These are phyloP conservation scores for Brachynemurus nebulosus DNA, from an alignment of 2,888 invertebrate species.

Conservation along the genomic window DNA sequence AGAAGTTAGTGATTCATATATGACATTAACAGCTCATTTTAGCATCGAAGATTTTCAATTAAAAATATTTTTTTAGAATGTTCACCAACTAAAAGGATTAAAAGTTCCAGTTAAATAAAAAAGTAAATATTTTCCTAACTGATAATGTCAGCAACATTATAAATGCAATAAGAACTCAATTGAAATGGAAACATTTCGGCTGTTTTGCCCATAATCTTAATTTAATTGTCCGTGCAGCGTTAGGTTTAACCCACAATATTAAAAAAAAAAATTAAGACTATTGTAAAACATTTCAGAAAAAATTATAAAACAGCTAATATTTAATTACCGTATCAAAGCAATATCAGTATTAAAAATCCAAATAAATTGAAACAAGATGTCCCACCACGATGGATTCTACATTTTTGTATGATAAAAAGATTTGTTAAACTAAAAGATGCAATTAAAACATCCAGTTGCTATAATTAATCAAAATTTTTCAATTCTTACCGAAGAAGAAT, in stretches of 20 bases:
- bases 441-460: slow-evolving; percentile 16
- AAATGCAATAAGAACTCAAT: no score
- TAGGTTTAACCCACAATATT: not conserved
- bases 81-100: no score
- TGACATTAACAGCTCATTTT: no score
- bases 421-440: slow-evolving; percentile 16
- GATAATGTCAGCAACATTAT: no score
- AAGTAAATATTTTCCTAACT: no score
- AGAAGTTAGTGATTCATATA: no score
- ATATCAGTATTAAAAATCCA: slow-evolving; percentile 13
- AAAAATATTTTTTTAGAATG: no score
- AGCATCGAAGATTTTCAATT: no score
- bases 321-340: slow-evolving; percentile 17
- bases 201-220: not conserved
- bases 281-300: slow-evolving; percentile 20
- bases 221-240: not conserved
- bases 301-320: slow-evolving; percentile 17
- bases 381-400: slow-evolving; percentile 19
- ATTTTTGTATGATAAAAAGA: slow-evolving; percentile 18
- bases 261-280: not conserved
- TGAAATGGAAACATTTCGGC: not conserved
- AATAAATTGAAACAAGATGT: slow-evolving; percentile 22
- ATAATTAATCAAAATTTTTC: slow-evolving; percentile 10
- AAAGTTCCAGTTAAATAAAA: no score
- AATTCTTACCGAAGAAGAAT: not conserved